Conservation (phyloP, 2,113 vertebrate genomes). For the Lophura nycthemera region DNA sequence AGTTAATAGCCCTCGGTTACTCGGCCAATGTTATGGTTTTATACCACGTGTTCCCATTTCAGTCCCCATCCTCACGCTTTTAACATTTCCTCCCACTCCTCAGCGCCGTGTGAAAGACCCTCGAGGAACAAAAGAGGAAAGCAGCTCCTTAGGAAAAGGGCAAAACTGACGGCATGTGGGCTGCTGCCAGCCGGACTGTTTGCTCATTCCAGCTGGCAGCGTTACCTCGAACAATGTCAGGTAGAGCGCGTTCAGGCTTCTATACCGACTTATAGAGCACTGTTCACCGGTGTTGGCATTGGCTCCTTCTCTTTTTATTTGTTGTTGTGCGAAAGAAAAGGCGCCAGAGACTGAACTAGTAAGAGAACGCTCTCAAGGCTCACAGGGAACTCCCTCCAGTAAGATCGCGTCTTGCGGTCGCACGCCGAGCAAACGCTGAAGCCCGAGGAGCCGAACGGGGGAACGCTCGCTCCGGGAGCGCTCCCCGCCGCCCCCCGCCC, state of each 20-base stretch:
- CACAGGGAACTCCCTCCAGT: neutral
- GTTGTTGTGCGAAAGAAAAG: neutral
- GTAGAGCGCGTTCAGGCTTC: neutral
- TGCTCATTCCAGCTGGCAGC: neutral
- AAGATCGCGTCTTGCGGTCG: neutral
- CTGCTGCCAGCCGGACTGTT: neutral
- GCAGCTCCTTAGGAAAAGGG: neutral
- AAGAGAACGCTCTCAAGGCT: neutral
- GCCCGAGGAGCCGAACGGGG: neutral
- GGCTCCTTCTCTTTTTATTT: neutral
- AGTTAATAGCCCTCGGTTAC: neutral
- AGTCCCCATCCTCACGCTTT: fast-evolving
- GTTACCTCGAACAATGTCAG: neutral
- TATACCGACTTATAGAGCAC: neutral
- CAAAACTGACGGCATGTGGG: neutral
- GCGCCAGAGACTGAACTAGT: neutral
- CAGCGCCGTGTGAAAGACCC: neutral
- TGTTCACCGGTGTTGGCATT: neutral
- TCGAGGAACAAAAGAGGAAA: neutral
- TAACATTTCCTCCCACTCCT: neutral
- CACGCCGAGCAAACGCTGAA: neutral
- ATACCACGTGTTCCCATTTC: neutral
- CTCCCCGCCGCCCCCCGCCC: neutral
- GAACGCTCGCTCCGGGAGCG: neutral
- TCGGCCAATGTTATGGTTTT: neutral